phyloP scores from a whole-genome alignment of 64 coral and sea anemone species.

The Pocillopora verrucosa region DNA sequence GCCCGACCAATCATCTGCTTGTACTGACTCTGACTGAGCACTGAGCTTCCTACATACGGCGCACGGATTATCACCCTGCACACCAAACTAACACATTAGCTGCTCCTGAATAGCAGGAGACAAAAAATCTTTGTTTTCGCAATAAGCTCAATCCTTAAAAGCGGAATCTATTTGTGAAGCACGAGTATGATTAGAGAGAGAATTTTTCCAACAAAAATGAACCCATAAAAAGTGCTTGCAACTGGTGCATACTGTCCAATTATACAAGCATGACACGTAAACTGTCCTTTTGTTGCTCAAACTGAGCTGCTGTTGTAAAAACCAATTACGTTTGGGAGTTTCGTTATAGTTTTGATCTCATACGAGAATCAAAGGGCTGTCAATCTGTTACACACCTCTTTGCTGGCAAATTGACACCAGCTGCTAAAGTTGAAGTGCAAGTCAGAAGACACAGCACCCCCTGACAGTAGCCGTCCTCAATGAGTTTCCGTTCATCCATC shows the following conservation, averaged over 20 bases:
- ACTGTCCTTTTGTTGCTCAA: too few relatives aligned
- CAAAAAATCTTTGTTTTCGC: too few relatives aligned
- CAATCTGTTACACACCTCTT: slow-evolving; percentile 64
- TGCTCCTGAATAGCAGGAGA: background rate
- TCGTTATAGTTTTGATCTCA: too few relatives aligned
- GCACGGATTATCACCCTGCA: slow-evolving; percentile 88
- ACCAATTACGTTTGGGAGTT: too few relatives aligned
- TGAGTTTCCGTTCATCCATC: slow-evolving; percentile 94
- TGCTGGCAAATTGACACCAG: slow-evolving; percentile 93
- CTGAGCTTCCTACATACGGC: slow-evolving; percentile 77
- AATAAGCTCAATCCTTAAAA: too few relatives aligned
- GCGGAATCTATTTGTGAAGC: too few relatives aligned
- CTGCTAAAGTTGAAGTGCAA: slow-evolving; percentile 95
- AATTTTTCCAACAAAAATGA: too few relatives aligned
- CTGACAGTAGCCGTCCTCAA: slow-evolving; percentile 89
- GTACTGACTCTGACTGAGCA: slow-evolving; percentile 87
- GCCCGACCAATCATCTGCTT: slow-evolving; percentile 99
- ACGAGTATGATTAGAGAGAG: too few relatives aligned
- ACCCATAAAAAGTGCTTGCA: too few relatives aligned
- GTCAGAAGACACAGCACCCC: slow-evolving; percentile 86
- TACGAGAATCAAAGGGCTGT: background rate
- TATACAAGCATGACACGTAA: too few relatives aligned
- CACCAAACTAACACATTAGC: background rate
- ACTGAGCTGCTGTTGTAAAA: too few relatives aligned
- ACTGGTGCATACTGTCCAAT: too few relatives aligned